Conservation (phyloP, 2,797 vertebrate species). For the Takifugu ocellatus region DNA sequence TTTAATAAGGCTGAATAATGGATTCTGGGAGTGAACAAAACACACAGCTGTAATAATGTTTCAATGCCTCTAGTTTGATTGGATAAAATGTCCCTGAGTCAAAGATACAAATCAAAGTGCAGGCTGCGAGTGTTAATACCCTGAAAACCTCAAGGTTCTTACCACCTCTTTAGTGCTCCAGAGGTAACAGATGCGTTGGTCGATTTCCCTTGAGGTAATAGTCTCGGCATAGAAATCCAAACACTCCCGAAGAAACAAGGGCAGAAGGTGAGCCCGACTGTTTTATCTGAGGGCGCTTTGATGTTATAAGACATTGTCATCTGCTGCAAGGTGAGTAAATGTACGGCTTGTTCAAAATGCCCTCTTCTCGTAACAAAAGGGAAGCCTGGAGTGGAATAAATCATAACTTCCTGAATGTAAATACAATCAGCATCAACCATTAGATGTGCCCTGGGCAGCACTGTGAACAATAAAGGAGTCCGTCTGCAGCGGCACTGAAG, state of each 20-base stretch:
- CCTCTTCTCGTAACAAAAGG: background rate
- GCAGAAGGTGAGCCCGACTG: slow-evolving; percentile 24
- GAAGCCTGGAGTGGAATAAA: background rate
- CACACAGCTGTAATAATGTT: background rate
- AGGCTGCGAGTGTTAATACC: slow-evolving; percentile 14
- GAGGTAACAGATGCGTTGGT: slow-evolving; percentile 24
- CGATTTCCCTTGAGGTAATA: slow-evolving; percentile 50
- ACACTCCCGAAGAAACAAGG: slow-evolving; percentile 3
- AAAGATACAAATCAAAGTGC: slow-evolving; percentile 6
- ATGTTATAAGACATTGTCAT: slow-evolving; percentile 10
- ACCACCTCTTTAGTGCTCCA: slow-evolving; percentile 13
- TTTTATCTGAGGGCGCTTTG: slow-evolving; percentile 18
- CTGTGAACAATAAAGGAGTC: slow-evolving; percentile 3
- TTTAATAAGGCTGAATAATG: slow-evolving; percentile 11
- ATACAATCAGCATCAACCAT: slow-evolving; percentile 8
- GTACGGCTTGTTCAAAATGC: background rate
- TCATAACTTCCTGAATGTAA: slow-evolving; percentile 10
- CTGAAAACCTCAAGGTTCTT: slow-evolving; percentile 45
- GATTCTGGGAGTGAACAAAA: slow-evolving; percentile 9
- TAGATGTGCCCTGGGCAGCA: background rate
- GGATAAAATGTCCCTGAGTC: background rate
- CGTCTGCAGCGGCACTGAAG: slow-evolving; percentile 22
- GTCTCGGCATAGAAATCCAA: slow-evolving; percentile 19
- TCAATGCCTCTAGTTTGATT: slow-evolving; percentile 5
- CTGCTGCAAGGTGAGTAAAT: background rate